phyloP scores from a whole-genome alignment of 2,888 invertebrate species.

The Acrocyrtus sp. region DNA sequence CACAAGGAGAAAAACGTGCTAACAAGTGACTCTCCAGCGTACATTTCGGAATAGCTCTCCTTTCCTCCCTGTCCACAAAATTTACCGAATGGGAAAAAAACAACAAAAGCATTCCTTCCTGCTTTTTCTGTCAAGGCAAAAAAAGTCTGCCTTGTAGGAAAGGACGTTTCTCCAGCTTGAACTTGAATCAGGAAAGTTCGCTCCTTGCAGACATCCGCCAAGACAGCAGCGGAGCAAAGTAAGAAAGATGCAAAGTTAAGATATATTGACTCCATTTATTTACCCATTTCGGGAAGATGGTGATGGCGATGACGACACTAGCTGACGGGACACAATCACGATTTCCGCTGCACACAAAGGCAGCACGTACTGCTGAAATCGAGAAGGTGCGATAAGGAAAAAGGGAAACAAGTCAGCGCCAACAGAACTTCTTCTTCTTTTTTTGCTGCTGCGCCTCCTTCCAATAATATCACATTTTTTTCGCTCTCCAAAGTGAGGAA shows the following conservation, averaged over 20 bases:
- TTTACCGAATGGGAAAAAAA: slow-evolving; percentile 35
- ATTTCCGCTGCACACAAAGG: slow-evolving; percentile 38
- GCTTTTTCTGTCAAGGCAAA: slow-evolving; percentile 14
- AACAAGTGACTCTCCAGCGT: slow-evolving; percentile 32
- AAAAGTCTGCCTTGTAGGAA: no score
- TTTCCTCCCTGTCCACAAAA: slow-evolving; percentile 3
- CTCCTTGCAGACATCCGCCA: no score
- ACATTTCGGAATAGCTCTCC: slow-evolving; percentile 3
- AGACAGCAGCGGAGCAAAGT: no score
- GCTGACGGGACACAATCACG: slow-evolving; percentile 30
- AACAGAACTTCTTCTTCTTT: background rate
- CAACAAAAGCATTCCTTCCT: slow-evolving; percentile 33
- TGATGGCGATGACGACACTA: slow-evolving; percentile 5
- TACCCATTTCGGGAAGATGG: no score
- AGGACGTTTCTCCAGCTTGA: no score
- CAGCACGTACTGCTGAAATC: slow-evolving; percentile 30
- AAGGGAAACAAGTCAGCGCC: slow-evolving; percentile 13
- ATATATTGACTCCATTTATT: no score
- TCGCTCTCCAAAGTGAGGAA: slow-evolving; percentile 7
- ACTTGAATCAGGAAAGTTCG: no score
- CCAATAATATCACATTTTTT: slow-evolving; percentile 21
- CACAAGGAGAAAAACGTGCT: background rate
- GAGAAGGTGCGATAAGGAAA: slow-evolving; percentile 29
- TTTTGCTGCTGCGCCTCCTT: background rate
- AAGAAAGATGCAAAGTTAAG: no score